Evolutionary conservation across 2,888 invertebrate genomes (phyloP).

Genomic region (Sycophila texana): DNA sequence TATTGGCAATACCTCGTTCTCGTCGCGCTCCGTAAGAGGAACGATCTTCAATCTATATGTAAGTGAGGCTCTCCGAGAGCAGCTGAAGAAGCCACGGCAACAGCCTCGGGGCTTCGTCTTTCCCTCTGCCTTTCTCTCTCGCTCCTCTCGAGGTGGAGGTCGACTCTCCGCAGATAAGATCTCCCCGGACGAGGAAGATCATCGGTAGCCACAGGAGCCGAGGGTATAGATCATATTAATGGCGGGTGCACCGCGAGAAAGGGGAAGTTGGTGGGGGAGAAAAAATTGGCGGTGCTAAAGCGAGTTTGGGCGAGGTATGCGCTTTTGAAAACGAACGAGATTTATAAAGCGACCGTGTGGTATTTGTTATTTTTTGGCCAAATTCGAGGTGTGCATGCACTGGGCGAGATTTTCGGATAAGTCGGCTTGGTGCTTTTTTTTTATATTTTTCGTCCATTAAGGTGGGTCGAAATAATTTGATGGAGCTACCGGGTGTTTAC

Average conservation of each 20-base stretch:
- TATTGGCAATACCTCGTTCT: slow-evolving; percentile 47
- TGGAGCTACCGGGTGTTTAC: slow-evolving; percentile 43
- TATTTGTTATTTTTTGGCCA: slow-evolving; percentile 41
- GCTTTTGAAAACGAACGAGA: slow-evolving; percentile 30
- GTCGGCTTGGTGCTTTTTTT: slow-evolving; percentile 25
- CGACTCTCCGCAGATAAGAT: slow-evolving; percentile 52
- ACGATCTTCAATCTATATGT: slow-evolving; percentile 72
- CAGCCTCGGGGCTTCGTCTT: slow-evolving; percentile 9
- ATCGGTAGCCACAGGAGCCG: slow-evolving; percentile 65
- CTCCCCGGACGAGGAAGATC: slow-evolving; percentile 42
- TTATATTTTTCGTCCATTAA: slow-evolving; percentile 9
- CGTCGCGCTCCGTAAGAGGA: slow-evolving; percentile 45
- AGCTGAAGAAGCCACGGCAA: slow-evolving; percentile 23
- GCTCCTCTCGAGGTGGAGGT: slow-evolving; percentile 38
- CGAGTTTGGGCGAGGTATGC: neutral
- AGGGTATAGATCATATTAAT: slow-evolving; percentile 74
- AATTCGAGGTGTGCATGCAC: neutral
- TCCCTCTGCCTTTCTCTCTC: slow-evolving; percentile 1
- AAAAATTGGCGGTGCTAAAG: neutral
- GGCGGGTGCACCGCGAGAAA: slow-evolving; percentile 55
- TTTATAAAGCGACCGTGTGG: slow-evolving; percentile 11
- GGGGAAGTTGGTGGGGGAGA: slow-evolving; percentile 16
- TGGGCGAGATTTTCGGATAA: slow-evolving; percentile 36
- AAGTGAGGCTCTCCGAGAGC: slow-evolving; percentile 65
- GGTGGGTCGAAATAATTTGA: neutral